phyloP scores from a whole-genome alignment of 2,888 invertebrate genomes.

The Trissolcus brochymenae region DNA sequence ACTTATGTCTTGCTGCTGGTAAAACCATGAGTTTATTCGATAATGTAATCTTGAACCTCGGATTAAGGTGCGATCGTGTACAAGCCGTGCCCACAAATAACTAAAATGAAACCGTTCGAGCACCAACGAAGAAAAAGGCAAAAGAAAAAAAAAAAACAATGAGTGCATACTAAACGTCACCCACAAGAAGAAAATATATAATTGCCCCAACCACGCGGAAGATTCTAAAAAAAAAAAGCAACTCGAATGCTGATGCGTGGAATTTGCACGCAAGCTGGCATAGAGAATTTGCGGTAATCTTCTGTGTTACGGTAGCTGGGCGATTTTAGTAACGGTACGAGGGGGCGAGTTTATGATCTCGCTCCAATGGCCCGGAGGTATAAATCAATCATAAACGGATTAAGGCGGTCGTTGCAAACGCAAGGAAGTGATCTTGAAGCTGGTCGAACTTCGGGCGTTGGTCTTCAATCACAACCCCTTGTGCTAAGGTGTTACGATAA shows the following conservation, averaged over 20 bases:
- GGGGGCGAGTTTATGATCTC: conserved; percentile 4
- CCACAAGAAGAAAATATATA: no score
- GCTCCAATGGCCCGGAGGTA: conserved; percentile 23
- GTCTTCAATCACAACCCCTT: conserved; percentile 24
- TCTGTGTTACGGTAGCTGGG: no score
- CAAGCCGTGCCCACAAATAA: no score
- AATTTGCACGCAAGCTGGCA: conserved; percentile 8
- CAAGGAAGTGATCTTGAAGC: conserved; percentile 7
- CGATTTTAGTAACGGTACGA: no score
- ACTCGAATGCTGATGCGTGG: not conserved
- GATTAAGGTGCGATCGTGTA: no score
- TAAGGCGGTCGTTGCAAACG: conserved; percentile 14
- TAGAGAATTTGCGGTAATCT: conserved; percentile 6
- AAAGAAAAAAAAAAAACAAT: no score
- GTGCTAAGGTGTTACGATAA: conserved; percentile 13
- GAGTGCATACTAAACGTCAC: no score
- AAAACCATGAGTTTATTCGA: not conserved
- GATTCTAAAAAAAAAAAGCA: no score
- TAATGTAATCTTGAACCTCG: not conserved
- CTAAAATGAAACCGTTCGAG: no score
- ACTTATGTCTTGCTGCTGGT: not conserved
- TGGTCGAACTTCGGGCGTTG: conserved; percentile 7
- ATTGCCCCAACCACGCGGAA: no score
- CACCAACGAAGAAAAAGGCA: no score
- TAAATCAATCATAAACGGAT: conserved; percentile 46